A percentile compares a stretch with the other conserved stretches of the same genome.
Evolutionary conservation across 2,113 vertebrate species (phyloP).

Genomic region (Hiodon tergisus): DNA sequence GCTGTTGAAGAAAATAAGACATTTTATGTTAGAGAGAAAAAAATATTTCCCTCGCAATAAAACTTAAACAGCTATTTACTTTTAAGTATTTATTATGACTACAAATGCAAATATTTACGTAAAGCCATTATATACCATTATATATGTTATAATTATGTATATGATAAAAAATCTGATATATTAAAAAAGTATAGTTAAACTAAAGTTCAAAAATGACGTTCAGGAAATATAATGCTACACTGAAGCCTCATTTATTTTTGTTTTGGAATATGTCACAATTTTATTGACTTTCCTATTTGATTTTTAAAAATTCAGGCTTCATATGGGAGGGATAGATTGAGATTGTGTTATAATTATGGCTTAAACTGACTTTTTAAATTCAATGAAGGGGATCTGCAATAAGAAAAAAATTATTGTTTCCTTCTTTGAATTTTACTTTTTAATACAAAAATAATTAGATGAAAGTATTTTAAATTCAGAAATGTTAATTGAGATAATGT

Average conservation of each 20-base stretch:
- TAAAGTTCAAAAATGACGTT: too few species aligned
- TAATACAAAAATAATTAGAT: neutral
- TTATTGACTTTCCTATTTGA: neutral
- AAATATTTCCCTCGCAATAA: neutral
- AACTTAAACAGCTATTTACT: conserved; percentile 19
- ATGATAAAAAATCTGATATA: too few species aligned
- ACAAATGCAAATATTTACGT: neutral
- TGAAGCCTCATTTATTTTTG: too few species aligned
- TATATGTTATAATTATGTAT: too few species aligned
- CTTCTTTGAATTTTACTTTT: neutral
- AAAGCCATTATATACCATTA: too few species aligned
- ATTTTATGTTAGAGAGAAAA: conserved; percentile 15
- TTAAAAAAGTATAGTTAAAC: too few species aligned
- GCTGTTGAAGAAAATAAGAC: conserved; percentile 7
- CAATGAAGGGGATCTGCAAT: neutral
- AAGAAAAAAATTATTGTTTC: neutral
- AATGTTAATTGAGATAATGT: conserved; percentile 1
- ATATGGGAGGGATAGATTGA: neutral
- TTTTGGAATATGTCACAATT: too few species aligned
- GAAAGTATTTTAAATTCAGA: conserved; percentile 1
- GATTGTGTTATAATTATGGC: neutral
- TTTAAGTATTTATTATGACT: neutral
- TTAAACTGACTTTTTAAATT: neutral
- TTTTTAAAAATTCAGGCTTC: neutral
- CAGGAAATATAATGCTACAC: too few species aligned